A percentile compares a stretch with the other conserved stretches of the same genome.
These are phyloP conservation scores for Drosophila tanythrix DNA, from an alignment of 2,888 invertebrate genomes.

Conservation along the genomic window DNA sequence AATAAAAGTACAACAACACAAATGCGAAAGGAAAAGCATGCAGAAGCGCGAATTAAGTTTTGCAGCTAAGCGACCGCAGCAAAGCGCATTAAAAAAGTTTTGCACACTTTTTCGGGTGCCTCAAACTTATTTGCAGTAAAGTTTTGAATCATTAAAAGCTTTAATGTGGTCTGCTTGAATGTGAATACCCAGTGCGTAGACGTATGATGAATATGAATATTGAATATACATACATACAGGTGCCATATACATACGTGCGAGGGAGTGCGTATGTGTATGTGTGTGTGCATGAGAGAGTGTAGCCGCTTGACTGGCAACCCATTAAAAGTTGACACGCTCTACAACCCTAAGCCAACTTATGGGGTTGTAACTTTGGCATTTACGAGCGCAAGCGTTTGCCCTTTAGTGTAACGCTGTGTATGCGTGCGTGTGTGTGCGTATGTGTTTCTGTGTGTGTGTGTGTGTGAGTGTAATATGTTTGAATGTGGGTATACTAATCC, in stretches of 20 bases:
- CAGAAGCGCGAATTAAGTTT: conserved; percentile 68
- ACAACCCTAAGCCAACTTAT: conserved; percentile 61
- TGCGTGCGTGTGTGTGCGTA: conserved; percentile 11
- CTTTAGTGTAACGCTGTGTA: conserved; percentile 54
- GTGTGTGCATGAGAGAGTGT: conserved; percentile 21
- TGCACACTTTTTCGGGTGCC: conserved; percentile 8
- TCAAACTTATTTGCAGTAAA: conserved; percentile 33
- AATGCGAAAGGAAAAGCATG: conserved; percentile 8
- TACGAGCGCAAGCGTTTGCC: conserved; percentile 70
- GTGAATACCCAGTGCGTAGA: conserved; percentile 44
- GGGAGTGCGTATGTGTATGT: conserved; percentile 17
- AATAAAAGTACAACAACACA: conserved; percentile 17
- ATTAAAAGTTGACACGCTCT: conserved; percentile 71
- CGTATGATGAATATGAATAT: conserved; percentile 66
- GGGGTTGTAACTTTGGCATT: conserved; percentile 75
- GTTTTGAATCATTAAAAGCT: conserved; percentile 65
- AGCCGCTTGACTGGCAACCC: conserved; percentile 50
- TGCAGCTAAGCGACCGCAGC: conserved; percentile 70
- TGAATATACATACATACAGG: conserved; percentile 49
- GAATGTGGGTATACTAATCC: conserved; percentile 44
- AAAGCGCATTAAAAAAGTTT: conserved; percentile 73
- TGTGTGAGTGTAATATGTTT: conserved; percentile 10
- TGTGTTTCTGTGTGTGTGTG: conserved; percentile 19
- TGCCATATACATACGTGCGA: conserved; percentile 2
- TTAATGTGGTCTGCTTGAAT: conserved; percentile 44